These are phyloP conservation scores for Centropristis striata DNA, from an alignment of 2,113 vertebrate genomes.

Conservation along the genomic window DNA sequence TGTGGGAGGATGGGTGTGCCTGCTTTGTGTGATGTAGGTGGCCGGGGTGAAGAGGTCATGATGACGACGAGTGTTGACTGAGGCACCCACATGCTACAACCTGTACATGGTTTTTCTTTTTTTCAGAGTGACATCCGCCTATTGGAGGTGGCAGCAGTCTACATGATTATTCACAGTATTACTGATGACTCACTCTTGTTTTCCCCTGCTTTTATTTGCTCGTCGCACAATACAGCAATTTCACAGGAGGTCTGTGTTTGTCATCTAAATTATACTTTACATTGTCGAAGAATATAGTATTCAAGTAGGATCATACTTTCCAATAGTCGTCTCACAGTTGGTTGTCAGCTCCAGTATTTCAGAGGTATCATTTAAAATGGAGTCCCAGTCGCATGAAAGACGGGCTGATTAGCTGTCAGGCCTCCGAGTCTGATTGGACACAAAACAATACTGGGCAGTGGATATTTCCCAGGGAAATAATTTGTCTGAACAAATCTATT, in stretches of 20 bases:
- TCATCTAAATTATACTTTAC: constrained; percentile 30
- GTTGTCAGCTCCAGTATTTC: constrained; percentile 28
- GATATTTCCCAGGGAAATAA: constrained; percentile 78
- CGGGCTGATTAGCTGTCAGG: constrained; percentile 60
- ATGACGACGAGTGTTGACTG: constrained; percentile 40
- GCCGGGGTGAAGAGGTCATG: constrained; percentile 49
- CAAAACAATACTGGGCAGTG: constrained; percentile 26
- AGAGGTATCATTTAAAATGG: constrained; percentile 42
- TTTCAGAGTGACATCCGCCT: constrained; percentile 58
- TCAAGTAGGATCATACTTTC: constrained; percentile 26
- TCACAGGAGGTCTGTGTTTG: constrained; percentile 29
- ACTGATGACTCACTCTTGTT: constrained; percentile 70
- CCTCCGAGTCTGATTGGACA: constrained; percentile 57
- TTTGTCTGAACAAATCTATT: constrained; percentile 73
- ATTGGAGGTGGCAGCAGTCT: constrained; percentile 51
- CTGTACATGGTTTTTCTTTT: constrained; percentile 11
- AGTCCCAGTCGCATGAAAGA: constrained; percentile 53
- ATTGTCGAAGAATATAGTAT: constrained; percentile 1
- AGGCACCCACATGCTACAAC: constrained; percentile 60
- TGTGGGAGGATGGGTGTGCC: constrained; percentile 49
- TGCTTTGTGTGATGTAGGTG: constrained; percentile 53
- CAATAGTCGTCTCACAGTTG: background rate
- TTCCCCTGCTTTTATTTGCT: constrained; percentile 38
- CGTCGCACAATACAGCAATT: constrained; percentile 19
- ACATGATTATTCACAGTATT: constrained; percentile 52